Base-by-base conservation (phyloP, 1,140 invertebrate genomes). In the Drosophila eugracilis region DNA sequence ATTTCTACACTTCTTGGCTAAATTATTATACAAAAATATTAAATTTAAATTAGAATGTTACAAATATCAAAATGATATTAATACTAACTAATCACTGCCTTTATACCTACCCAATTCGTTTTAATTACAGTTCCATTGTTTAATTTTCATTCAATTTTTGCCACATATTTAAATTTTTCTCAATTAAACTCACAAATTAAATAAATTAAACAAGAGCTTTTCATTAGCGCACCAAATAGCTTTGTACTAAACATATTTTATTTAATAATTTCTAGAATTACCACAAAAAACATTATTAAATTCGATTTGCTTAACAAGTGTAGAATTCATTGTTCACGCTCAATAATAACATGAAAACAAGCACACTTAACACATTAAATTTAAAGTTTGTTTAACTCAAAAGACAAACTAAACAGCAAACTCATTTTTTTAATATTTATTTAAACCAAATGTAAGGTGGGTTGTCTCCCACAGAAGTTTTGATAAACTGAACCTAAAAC, bases 401-500 rank as follows among this genome's bases (percentile, higher is more conserved):
- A 42, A n/a, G 17, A 4, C 4, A 24, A 44, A 44, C 14, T 6
- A n/a, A 41, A 19, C 37, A 41, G 37, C n/a, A 3, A 6, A 21
- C 10, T 1, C 3, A 6, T 17, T 21, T 19, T 17, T 17, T 30
- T 9, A n/a, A 14, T 12, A 14, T 17, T 12, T 15, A 9, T 44
- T 24, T 9, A 14, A 44, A 26, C 1, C 14, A 2, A 7, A 9
- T 10, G 19, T 12, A 1, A 34, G 22, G 4, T 36, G 14, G 21
- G 21, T 37, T 37, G 4, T 9, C n/a, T 15, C 10, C 1, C 32
- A 28, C 26, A 30, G 19, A 1, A 10, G 5, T 10, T 49, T 37
- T 24, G 24, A 37, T 39, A 22, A 39, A 66, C 32, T 39, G 7
- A 66, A 39, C 14, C 12, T 12, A 36, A 36, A 44, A 44, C n/a